Conservation (phyloP, 2,888 invertebrate species). For the Geophilus truncorum region DNA sequence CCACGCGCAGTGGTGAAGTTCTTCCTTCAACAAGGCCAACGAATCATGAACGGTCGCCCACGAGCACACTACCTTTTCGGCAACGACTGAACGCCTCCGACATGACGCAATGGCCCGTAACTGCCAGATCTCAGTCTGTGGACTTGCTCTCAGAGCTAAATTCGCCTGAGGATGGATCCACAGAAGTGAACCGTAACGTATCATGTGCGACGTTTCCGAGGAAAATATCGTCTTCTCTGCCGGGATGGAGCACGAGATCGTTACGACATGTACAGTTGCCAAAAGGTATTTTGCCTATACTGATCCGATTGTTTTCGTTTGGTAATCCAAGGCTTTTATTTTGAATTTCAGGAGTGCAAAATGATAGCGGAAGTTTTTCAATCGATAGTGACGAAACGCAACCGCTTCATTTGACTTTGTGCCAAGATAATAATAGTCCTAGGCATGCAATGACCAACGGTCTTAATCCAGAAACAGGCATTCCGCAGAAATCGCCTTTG, state of each 20-base stretch:
- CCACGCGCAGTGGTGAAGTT: conserved; percentile 34
- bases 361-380: conserved; percentile 38
- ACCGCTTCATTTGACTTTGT: conserved; percentile 12
- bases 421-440: neutral
- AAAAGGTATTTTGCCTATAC: conserved; percentile 34
- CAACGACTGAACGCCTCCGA: conserved; percentile 2
- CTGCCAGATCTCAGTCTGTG: conserved; percentile 31
- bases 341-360: conserved; percentile 36
- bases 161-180: neutral
- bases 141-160: conserved; percentile 30
- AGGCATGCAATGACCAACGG: conserved; percentile 18
- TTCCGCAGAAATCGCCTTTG: conserved; percentile 19
- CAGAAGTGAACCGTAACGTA: conserved; percentile 5
- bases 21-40: conserved; percentile 35
- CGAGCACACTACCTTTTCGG: neutral
- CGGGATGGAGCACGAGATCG: conserved; percentile 31
- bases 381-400: conserved; percentile 36
- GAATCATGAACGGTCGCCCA: conserved; percentile 37
- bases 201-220: conserved; percentile 37
- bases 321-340: neutral
- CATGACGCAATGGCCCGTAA: conserved; percentile 19
- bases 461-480: conserved; percentile 8
- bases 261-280: conserved; percentile 32
- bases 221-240: conserved; percentile 31
- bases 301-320: neutral